phyloP scores from a whole-genome alignment of 2,113 vertebrate genomes.

The Entomyzon cyanotis region DNA sequence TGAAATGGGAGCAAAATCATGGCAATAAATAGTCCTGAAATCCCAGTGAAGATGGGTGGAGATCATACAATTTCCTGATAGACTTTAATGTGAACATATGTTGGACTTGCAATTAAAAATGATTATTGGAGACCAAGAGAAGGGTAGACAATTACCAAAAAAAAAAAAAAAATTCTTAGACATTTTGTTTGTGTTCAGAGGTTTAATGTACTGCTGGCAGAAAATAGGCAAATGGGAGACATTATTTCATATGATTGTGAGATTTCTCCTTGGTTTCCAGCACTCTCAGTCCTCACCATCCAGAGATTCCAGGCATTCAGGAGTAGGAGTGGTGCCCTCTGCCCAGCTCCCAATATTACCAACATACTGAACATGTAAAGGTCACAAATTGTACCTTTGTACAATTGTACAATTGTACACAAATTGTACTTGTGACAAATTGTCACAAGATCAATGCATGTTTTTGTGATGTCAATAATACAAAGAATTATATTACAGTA shows the following conservation, averaged over 20 bases:
- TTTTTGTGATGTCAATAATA: not conserved
- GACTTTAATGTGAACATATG: constrained; percentile 21
- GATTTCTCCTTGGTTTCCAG: not conserved
- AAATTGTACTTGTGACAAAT: no score
- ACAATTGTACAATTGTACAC: no score
- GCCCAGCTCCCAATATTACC: not conserved
- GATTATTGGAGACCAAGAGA: not conserved
- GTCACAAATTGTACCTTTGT: not conserved
- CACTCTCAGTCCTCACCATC: not conserved
- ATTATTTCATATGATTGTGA: not conserved
- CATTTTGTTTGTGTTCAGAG: not conserved
- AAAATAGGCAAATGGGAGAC: not conserved
- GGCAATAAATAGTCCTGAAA: not conserved
- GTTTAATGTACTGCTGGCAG: not conserved
- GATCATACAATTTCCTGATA: not conserved
- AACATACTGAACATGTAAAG: not conserved
- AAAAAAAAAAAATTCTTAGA: not conserved
- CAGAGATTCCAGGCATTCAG: not conserved
- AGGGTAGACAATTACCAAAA: not conserved
- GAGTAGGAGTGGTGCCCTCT: not conserved
- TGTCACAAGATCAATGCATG: not conserved
- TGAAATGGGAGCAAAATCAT: not conserved
- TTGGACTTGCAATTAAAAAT: not conserved
- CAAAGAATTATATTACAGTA: not conserved
- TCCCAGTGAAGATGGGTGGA: constrained; percentile 33